Evolutionary conservation across 2,888 invertebrate species (phyloP), one percentile per base, ranked within the genome.

Genomic region (Ganaspis brasiliensis): DNA sequence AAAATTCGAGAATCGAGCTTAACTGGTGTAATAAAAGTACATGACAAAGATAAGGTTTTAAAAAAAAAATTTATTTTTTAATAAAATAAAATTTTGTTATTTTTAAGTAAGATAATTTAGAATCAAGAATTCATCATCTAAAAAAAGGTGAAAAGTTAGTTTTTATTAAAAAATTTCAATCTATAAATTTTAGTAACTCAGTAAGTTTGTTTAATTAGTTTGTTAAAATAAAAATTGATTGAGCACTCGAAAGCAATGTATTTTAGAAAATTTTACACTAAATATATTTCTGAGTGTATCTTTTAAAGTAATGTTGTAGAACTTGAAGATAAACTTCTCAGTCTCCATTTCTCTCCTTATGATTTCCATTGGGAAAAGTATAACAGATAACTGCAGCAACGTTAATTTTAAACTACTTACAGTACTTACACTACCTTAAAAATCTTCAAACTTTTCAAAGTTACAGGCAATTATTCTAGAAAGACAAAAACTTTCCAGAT

Each of bases 371-470:
- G 67, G 45, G 9, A 45, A 10, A 67, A 67, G 16, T 4, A 67
- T 45, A 24, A 45, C 24, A 67, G 24, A 67, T 67, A 45, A 26
- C 67, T 67, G 14, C 9, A 24, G 45, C 14, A 67, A 24, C n/a
- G 24, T 45, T 45, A 67, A 67, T 45, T 67, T 67, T 21, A 45
- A 67, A 67, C 45, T 67, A 45, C 67, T 67, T 67, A 63, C 21
- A 67, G 24, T 67, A 45, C 67, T 67, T 67, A 63, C 21, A 63
- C 40, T 21, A 24, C 40, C 45, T 67, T 6, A 26, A 40, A 67
- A 24, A 67, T 45, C 67, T 40, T 19, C 40, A 67, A 67, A 45
- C 26, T 45, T 24, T 26, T 14, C 24, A 67, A 67, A 67, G 45
- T 45, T 67, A 24, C 67, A 45, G 40, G 67, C 45, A 19, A 67